phyloP scores from a whole-genome alignment of 2,113 vertebrate genomes.

The Cyprinodon brontotheroides region DNA sequence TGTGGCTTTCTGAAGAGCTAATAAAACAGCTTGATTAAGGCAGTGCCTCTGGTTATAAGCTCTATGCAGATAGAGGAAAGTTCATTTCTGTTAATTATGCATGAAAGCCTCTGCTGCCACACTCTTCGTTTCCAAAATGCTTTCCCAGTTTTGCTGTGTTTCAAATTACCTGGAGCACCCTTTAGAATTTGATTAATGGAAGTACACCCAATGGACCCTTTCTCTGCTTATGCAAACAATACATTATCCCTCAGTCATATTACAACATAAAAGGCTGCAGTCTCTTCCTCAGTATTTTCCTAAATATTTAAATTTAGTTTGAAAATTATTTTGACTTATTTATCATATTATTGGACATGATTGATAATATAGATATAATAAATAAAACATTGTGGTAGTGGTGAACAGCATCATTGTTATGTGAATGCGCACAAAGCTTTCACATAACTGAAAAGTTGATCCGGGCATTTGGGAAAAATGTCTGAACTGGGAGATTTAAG shows the following conservation, averaged over 20 bases:
- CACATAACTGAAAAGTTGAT: conserved; percentile 1
- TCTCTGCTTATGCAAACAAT: conserved; percentile 57
- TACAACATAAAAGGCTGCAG: conserved; percentile 45
- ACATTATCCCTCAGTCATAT: conserved; percentile 56
- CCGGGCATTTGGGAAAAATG: background rate
- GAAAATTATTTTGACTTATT: conserved; percentile 17
- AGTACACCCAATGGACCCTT: conserved; percentile 57
- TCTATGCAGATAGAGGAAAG: conserved; percentile 65
- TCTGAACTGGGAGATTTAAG: conserved; percentile 9
- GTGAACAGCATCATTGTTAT: background rate
- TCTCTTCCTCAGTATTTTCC: conserved; percentile 14
- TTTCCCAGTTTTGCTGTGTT: conserved; percentile 47
- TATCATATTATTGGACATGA: conserved; percentile 37
- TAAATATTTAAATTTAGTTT: conserved; percentile 41
- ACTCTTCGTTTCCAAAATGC: conserved; percentile 50
- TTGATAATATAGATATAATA: conserved; percentile 1
- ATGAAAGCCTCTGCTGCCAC: conserved; percentile 58
- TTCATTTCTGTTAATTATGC: conserved; percentile 74
- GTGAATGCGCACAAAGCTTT: conserved; percentile 7
- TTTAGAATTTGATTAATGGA: conserved; percentile 72
- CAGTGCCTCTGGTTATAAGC: conserved; percentile 61
- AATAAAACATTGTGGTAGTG: background rate
- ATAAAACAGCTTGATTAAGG: conserved; percentile 73
- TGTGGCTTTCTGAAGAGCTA: conserved; percentile 45
- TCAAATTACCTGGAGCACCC: conserved; percentile 62